phyloP scores from a whole-genome alignment of 2,888 invertebrate species.

The Bruchidius siliquastri region DNA sequence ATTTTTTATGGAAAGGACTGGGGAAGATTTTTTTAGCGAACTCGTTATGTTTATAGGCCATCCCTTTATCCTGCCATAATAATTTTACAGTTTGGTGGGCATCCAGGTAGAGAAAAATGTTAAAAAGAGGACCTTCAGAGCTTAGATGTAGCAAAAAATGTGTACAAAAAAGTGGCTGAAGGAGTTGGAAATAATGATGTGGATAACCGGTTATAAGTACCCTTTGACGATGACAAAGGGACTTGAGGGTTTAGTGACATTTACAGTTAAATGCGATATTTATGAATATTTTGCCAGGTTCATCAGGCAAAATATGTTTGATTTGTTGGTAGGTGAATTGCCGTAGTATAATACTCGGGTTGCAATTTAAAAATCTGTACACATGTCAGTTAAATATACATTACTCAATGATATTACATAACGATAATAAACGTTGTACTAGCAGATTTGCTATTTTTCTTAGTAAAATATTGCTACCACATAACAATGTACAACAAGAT shows the following conservation, averaged over 20 bases:
- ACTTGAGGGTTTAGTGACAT: not conserved
- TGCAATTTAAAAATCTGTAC: too few relatives aligned
- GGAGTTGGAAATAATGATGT: not conserved
- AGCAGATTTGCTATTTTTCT: too few relatives aligned
- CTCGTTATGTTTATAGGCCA: not conserved
- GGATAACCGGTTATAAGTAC: not conserved
- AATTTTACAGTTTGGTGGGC: not conserved
- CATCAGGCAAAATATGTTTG: not conserved
- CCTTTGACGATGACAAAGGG: not conserved
- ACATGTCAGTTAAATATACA: too few relatives aligned
- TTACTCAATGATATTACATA: too few relatives aligned
- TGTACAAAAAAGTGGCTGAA: not conserved
- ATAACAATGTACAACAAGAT: too few relatives aligned
- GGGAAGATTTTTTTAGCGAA: slow-evolving; percentile 1
- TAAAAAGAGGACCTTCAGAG: not conserved
- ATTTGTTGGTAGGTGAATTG: too few relatives aligned
- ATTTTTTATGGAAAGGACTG: slow-evolving; percentile 6
- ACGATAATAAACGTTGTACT: too few relatives aligned
- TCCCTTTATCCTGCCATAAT: not conserved
- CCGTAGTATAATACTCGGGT: too few relatives aligned
- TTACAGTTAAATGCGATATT: not conserved
- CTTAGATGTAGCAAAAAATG: not conserved
- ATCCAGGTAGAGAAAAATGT: not conserved
- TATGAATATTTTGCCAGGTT: not conserved
- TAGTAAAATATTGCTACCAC: too few relatives aligned